Percentiles rank a stretch among this genome's conserved stretches.
Conservation (phyloP, 1,140 invertebrate species). For the Zaprionus kolodkinae region DNA sequence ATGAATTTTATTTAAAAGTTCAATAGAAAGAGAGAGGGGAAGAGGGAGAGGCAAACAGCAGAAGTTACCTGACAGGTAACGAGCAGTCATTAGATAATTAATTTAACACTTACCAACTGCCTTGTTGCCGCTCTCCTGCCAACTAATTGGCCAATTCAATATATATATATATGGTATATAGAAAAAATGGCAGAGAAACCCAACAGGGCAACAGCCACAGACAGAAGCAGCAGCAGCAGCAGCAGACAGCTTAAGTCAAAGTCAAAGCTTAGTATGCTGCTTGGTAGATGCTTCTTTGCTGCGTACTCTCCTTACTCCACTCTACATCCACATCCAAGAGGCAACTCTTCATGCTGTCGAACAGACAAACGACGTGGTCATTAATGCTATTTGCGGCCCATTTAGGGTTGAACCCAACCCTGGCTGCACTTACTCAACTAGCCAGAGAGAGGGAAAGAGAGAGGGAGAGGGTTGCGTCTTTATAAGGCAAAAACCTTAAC, state of each 20-base stretch:
- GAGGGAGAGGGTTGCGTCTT: not conserved
- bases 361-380: constrained; percentile 50
- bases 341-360: constrained; percentile 15
- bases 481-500: constrained; percentile 33
- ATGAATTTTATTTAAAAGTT: constrained; percentile 74
- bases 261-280: constrained; percentile 29
- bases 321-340: not conserved
- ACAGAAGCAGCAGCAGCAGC: constrained; percentile 9
- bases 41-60: constrained; percentile 16
- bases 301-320: not conserved
- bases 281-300: not conserved
- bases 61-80: constrained; percentile 24
- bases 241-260: constrained; percentile 48
- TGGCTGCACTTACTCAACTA: constrained; percentile 12
- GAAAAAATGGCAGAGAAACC: constrained; percentile 17
- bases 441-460: not conserved
- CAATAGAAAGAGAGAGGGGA: constrained; percentile 57
- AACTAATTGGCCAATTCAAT: constrained; percentile 74
- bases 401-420: constrained; percentile 42
- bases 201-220: constrained; percentile 9
- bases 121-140: constrained; percentile 11
- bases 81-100: constrained; percentile 76
- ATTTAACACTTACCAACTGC: constrained; percentile 73
- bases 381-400: constrained; percentile 69
- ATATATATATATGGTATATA: not conserved